Evolutionary conservation across 2,797 vertebrate species (phyloP).

Genomic region (Eidolon dupreanum): DNA sequence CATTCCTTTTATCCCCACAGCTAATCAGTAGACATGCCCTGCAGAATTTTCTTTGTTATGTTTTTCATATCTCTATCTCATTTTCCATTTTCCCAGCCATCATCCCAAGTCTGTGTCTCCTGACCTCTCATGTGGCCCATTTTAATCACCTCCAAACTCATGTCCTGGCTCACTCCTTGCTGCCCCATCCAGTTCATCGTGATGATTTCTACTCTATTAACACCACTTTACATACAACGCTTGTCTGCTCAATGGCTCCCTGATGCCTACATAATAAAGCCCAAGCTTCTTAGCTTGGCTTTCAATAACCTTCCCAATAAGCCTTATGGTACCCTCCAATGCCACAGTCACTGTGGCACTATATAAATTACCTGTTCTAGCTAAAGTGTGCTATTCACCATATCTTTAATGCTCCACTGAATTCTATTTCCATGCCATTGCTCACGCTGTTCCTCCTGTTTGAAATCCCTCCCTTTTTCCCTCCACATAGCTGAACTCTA

Average conservation of each 20-base stretch:
- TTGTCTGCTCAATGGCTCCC: constrained; percentile 38
- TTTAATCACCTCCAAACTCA: not conserved
- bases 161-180: not conserved
- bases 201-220: constrained; percentile 54
- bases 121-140: not conserved
- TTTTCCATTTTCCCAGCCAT: not conserved
- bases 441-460: not conserved
- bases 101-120: not conserved
- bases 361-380: not conserved
- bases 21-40: not conserved
- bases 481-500: not conserved
- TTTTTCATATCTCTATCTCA: not conserved
- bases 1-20: not conserved
- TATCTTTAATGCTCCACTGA: not conserved
- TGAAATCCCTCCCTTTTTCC: not conserved
- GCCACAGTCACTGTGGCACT: not conserved
- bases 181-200: not conserved
- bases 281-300: constrained; percentile 20
- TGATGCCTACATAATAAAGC: constrained; percentile 26
- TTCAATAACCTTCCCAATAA: constrained; percentile 46
- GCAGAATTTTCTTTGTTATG: not conserved
- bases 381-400: not conserved
- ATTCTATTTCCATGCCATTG: not conserved
- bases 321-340: not conserved
- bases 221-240: not conserved